Conservation (phyloP, 2,888 invertebrate species). For the Incurvaria masculella region DNA sequence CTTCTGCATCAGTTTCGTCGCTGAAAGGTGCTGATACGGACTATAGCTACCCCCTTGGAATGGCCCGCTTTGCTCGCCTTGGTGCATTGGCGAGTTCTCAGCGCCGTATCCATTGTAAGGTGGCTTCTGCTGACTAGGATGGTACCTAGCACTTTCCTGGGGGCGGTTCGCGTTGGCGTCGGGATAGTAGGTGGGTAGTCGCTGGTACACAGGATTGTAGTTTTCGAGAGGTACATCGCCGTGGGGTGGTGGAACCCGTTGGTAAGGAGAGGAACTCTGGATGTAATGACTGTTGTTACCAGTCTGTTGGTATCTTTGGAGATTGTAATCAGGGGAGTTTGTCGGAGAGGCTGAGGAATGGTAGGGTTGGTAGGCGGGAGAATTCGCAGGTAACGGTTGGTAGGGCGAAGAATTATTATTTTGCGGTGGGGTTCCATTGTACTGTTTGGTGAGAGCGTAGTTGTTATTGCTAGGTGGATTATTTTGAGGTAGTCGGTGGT, state of each 20-base stretch:
- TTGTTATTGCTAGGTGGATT: conserved; percentile 24
- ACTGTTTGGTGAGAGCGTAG: conserved; percentile 31
- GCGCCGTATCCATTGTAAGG: conserved; percentile 38
- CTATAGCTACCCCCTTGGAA: conserved; percentile 36
- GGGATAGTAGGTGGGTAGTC: conserved; percentile 37
- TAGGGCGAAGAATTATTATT: conserved; percentile 38
- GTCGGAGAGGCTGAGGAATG: conserved; percentile 49
- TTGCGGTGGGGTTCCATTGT: conserved; percentile 26
- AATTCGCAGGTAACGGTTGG: conserved; percentile 47
- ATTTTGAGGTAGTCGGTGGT: conserved; percentile 37
- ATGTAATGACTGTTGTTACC: conserved; percentile 29
- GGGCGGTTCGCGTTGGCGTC: conserved; percentile 26
- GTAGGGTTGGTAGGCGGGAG: conserved; percentile 46
- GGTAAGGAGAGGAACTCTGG: conserved; percentile 47
- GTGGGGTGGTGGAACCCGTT: conserved; percentile 60
- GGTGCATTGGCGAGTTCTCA: conserved; percentile 21
- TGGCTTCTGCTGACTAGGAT: conserved; percentile 35
- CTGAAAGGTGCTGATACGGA: conserved; percentile 64
- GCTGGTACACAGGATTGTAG: conserved; percentile 39
- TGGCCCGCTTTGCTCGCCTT: conserved; percentile 27
- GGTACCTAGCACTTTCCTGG: conserved; percentile 33
- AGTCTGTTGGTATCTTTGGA: conserved; percentile 35
- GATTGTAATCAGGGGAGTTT: conserved; percentile 48
- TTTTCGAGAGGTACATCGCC: conserved; percentile 37
- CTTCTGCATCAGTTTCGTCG: conserved; percentile 59